A percentile compares a stretch with the other conserved stretches of the same genome.
phyloP scores from a whole-genome alignment of 1,140 invertebrate genomes.

The Psilanteris sp. region DNA sequence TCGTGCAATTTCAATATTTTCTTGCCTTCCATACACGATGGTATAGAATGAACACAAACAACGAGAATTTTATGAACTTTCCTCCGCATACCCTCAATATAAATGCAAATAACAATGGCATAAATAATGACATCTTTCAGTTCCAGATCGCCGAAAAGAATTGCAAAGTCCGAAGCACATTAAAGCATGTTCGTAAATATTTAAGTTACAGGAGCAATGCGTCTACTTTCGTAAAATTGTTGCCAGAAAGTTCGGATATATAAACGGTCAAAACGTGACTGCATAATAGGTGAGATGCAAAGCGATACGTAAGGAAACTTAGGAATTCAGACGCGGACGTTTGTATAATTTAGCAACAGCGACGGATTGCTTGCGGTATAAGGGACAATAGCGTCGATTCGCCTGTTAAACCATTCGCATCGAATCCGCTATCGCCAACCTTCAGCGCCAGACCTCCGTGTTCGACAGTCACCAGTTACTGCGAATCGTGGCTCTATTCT shows the following conservation, averaged over 20 bases:
- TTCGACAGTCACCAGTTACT: constrained; percentile 17
- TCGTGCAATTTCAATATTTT: too few species aligned
- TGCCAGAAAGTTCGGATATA: constrained; percentile 5
- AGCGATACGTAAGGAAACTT: constrained; percentile 18
- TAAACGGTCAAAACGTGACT: constrained; percentile 44
- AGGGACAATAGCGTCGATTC: constrained; percentile 27
- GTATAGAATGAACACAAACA: too few species aligned
- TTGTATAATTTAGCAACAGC: constrained; percentile 39
- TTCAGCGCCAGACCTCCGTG: constrained; percentile 1
- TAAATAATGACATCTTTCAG: neutral
- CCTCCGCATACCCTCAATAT: too few species aligned
- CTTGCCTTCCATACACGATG: too few species aligned
- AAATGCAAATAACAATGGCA: neutral
- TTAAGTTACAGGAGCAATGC: constrained; percentile 11
- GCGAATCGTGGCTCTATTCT: constrained; percentile 24
- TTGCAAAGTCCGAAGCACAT: neutral
- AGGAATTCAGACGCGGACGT: constrained; percentile 22
- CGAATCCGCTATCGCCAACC: constrained; percentile 10
- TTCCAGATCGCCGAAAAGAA: neutral
- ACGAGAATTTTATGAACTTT: too few species aligned
- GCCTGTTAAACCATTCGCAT: constrained; percentile 8
- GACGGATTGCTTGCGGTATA: constrained; percentile 12
- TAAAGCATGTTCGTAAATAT: constrained; percentile 25
- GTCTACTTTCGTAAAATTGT: constrained; percentile 8
- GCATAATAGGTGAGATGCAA: constrained; percentile 42